Evolutionary conservation across 2,888 invertebrate species (phyloP).

Genomic region (Dolichomitus sp.): DNA sequence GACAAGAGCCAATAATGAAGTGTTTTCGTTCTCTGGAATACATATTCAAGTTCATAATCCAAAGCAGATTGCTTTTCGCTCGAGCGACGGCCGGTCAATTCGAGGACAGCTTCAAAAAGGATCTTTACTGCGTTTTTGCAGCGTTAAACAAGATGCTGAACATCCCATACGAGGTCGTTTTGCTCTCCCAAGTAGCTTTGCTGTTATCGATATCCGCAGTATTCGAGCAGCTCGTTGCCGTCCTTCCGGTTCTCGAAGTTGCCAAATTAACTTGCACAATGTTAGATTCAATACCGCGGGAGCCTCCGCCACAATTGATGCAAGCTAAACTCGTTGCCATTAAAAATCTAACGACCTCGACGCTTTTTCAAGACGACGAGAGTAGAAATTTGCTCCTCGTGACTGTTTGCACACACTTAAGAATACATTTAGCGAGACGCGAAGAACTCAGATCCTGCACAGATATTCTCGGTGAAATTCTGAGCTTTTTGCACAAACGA

Average conservation of each 20-base stretch:
- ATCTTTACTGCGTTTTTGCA: conserved; percentile 93
- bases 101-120: conserved; percentile 94
- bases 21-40: conserved; percentile 96
- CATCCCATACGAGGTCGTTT: conserved; percentile 91
- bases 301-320: conserved; percentile 90
- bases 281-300: conserved; percentile 91
- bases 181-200: conserved; percentile 94
- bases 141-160: conserved; percentile 93
- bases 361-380: conserved; percentile 92
- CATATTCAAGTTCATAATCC: conserved; percentile 96
- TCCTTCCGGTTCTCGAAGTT: conserved; percentile 92
- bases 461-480: conserved; percentile 95
- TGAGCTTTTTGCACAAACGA: conserved; percentile 89
- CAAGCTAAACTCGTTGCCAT: conserved; percentile 94
- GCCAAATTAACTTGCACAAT: conserved; percentile 93
- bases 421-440: conserved; percentile 93
- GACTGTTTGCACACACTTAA: conserved; percentile 94
- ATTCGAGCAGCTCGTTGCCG: conserved; percentile 93
- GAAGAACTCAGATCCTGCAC: conserved; percentile 95
- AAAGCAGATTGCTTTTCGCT: conserved; percentile 94
- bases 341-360: conserved; percentile 92
- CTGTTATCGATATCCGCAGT: conserved; percentile 94
- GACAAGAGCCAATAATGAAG: conserved; percentile 96
- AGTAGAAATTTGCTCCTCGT: conserved; percentile 94
- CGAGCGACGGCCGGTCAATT: conserved; percentile 95